Percentiles rank a stretch among this genome's conserved stretches.
Conservation (phyloP, 1,140 invertebrate species). For the Wasmannia auropunctata region DNA sequence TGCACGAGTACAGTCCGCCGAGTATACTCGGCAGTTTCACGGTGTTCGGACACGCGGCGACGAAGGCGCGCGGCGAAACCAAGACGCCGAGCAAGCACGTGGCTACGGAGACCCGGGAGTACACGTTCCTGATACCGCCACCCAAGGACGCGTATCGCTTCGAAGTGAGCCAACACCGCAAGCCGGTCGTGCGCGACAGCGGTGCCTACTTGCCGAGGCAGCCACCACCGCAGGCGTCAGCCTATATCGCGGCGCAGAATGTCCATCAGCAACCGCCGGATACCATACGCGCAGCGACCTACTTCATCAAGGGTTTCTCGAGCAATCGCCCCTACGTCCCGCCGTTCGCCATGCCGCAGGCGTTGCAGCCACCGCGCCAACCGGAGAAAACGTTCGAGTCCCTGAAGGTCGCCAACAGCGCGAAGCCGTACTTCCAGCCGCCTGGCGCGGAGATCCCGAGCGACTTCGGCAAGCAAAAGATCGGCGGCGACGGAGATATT, state of each 20-base stretch:
- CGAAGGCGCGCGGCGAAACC: constrained; percentile 78
- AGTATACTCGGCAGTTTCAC: constrained; percentile 84
- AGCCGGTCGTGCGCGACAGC: constrained; percentile 74
- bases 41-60: constrained; percentile 81
- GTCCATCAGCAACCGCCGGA: constrained; percentile 68
- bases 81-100: constrained; percentile 67
- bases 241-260: constrained; percentile 29
- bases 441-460: constrained; percentile 52
- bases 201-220: constrained; percentile 68
- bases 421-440: constrained; percentile 74
- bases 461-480: constrained; percentile 68
- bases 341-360: constrained; percentile 69
- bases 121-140: constrained; percentile 81
- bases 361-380: constrained; percentile 66
- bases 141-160: constrained; percentile 79
- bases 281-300: constrained; percentile 72
- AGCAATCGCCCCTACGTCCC: constrained; percentile 72
- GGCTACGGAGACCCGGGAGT: constrained; percentile 78
- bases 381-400: constrained; percentile 77
- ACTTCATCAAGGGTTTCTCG: constrained; percentile 75
- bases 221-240: constrained; percentile 55
- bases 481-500: constrained; percentile 59
- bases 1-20: constrained; percentile 81
- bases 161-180: constrained; percentile 78
- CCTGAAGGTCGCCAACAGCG: constrained; percentile 71